Evolutionary conservation across 1,140 invertebrate genomes (phyloP).

Genomic region (Scaptodrosophila lebanonensis): DNA sequence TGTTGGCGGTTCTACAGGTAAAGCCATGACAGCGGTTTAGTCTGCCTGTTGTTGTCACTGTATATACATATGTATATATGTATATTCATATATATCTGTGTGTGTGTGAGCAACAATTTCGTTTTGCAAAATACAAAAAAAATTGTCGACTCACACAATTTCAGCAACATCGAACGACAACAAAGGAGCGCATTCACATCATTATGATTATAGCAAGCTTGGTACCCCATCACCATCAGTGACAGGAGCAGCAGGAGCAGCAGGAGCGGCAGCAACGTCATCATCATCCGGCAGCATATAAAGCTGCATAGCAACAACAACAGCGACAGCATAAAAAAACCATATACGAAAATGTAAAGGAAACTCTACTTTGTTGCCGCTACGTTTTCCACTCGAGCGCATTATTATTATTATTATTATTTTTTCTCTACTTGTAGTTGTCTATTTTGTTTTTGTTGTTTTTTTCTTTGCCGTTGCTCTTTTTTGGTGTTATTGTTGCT

Average conservation of each 20-base stretch:
- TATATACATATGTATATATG: no score
- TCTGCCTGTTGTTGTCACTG: no score
- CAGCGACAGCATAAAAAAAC: constrained; percentile 3
- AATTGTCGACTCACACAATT: constrained; percentile 27
- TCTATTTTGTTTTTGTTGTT: constrained; percentile 6
- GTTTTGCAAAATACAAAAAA: constrained; percentile 16
- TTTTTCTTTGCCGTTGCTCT: neutral
- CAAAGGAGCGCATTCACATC: constrained; percentile 45
- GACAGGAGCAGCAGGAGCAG: constrained; percentile 11
- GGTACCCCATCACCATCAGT: constrained; percentile 22
- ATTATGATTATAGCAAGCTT: constrained; percentile 55
- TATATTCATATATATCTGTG: neutral
- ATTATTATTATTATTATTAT: constrained; percentile 53
- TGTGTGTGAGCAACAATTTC: constrained; percentile 27
- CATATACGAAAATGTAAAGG: constrained; percentile 24
- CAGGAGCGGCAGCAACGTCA: constrained; percentile 23
- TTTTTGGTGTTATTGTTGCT: constrained; percentile 1
- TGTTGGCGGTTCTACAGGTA: constrained; percentile 24
- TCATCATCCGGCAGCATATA: constrained; percentile 14
- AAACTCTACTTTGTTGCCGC: constrained; percentile 54
- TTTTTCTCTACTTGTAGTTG: neutral
- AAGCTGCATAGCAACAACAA: constrained; percentile 2
- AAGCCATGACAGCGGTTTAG: constrained; percentile 24
- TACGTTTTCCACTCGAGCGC: constrained; percentile 65
- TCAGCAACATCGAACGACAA: constrained; percentile 20